Base-by-base conservation (phyloP, 1,140 invertebrate genomes). In the Lordiphosa clarofinis region DNA sequence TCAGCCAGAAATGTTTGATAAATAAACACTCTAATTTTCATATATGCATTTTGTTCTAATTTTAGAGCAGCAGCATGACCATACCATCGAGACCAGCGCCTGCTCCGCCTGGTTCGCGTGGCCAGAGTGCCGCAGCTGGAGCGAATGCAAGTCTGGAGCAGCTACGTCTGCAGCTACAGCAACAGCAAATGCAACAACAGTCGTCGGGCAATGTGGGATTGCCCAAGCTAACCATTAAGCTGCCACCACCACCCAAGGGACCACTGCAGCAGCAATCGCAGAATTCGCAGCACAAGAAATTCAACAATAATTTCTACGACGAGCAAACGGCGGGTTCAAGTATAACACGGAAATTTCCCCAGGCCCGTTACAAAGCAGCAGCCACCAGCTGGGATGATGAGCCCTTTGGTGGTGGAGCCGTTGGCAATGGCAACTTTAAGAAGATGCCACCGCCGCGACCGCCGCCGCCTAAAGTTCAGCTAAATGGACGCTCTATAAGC, bases 61-160 rank as follows among this genome's bases (percentile, higher is more conserved):
- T 38, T 39, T 9, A 8, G 5, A 11, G 73, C 28, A 46, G 40
- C 31, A 66, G 28, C 9, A 89, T 89, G 73, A 89, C 89, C 39
- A 82, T 89, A 52, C 89, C 88, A 42, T 84, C 88, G 28, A 56
- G 89, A 48, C 89, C 89, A 46, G 89, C 89, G 15, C 89, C 89
- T 2, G 87, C 89, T 3, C 89, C 89, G 21, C 89, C 89, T 10
- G 65, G 61, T 4, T 72, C 82, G 15, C 62, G 71, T 31, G 73
- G 63, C 11, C 79, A 86, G 40, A 73, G 53, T 48, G 86, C 86
- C 13, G 86, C 81, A 13, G 86, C 73, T 21, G 81, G 76, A n/a
- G 86, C 86, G 4, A 87, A 87, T 50, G 86, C 86, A 7, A 78
- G 79, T 52, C 49, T 88, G 48, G 79, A 88, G 15, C 79, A 87